Conservation (phyloP, 53 echinoderm and acorn worm species). For the Zoroaster sp. region DNA sequence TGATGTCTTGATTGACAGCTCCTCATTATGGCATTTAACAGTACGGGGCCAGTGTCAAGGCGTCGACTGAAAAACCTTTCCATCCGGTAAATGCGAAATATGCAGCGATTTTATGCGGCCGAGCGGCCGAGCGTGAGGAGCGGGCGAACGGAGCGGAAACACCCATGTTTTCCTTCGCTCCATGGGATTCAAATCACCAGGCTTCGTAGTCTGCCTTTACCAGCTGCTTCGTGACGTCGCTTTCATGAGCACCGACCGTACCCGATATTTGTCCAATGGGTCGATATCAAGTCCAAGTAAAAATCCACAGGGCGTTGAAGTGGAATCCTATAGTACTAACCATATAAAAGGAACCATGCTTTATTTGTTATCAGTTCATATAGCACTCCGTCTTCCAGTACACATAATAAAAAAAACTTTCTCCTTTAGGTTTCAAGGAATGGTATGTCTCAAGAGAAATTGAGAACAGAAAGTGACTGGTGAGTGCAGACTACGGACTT, state of each 20-base stretch:
- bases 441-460: too few relatives aligned
- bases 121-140: slow-evolving; percentile 47
- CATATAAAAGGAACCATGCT: background rate
- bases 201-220: slow-evolving; percentile 11
- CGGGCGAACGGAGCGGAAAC: slow-evolving; percentile 33
- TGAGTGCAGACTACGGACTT: slow-evolving; percentile 23
- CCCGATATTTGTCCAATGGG: background rate
- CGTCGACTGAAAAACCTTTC: background rate
- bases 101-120: slow-evolving; percentile 27
- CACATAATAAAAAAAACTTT: background rate
- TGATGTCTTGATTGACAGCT: slow-evolving; percentile 28
- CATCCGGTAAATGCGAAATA: slow-evolving; percentile 41
- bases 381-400: background rate
- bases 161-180: slow-evolving; percentile 26
- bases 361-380: background rate
- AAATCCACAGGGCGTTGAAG: too few relatives aligned
- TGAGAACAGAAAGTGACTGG: background rate
- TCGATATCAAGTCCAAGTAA: slow-evolving; percentile 6
- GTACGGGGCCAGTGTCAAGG: slow-evolving; percentile 19
- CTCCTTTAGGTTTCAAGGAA: too few relatives aligned
- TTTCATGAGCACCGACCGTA: background rate
- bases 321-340: background rate
- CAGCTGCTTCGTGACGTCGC: slow-evolving; percentile 8
- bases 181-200: background rate
- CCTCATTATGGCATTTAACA: slow-evolving; percentile 11